Conservation (phyloP, 2,113 vertebrate genomes). For the Aix galericulata region DNA sequence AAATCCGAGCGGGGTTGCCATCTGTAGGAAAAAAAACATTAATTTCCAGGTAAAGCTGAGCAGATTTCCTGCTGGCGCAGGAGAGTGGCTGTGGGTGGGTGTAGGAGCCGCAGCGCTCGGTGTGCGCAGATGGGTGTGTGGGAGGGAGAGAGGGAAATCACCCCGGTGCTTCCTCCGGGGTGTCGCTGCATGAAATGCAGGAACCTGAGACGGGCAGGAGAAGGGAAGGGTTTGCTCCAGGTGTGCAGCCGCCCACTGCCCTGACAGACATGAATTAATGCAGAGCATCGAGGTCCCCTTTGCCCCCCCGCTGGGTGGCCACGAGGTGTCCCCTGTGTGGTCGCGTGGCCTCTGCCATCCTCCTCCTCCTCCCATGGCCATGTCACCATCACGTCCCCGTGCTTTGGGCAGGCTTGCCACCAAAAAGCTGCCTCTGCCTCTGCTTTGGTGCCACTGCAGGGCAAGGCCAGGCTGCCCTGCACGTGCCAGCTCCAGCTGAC, state of each 20-base stretch:
- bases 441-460: background rate
- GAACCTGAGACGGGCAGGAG: background rate
- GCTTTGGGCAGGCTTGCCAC: background rate
- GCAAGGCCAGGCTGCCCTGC: background rate
- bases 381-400: background rate
- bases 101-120: background rate
- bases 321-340: background rate
- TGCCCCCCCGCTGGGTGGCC: background rate
- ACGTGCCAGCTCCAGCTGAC: background rate
- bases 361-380: background rate
- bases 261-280: background rate
- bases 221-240: background rate
- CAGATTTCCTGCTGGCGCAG: fast-evolving
- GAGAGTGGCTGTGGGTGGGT: background rate
- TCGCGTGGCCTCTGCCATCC: background rate
- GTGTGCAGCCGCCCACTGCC: background rate
- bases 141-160: background rate
- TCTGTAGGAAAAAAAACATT: background rate
- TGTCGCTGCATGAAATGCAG: background rate
- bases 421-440: background rate
- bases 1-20: background rate
- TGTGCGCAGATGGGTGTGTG: fast-evolving
- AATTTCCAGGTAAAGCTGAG: background rate
- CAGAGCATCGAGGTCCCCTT: background rate
- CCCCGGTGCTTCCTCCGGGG: background rate